Evolutionary conservation across 2,888 invertebrate species (phyloP).

Genomic region (Dusona sp.): DNA sequence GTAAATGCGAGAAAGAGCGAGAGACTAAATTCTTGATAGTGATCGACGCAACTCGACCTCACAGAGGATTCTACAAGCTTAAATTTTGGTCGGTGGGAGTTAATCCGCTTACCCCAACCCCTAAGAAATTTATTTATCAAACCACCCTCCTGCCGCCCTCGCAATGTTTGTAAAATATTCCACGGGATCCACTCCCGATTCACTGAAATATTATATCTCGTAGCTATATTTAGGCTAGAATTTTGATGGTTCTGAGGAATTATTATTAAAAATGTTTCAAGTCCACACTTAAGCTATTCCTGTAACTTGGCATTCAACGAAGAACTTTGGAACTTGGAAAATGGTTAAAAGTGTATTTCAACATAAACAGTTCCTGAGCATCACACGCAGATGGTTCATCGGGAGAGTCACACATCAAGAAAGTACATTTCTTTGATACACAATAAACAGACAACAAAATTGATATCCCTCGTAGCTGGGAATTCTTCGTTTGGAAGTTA

Average conservation of each 20-base stretch:
- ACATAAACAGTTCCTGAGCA: no score
- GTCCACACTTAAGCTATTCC: background rate
- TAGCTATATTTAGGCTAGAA: no score
- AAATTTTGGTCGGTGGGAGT: constrained; percentile 31
- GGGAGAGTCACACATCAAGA: no score
- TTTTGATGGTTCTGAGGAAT: no score
- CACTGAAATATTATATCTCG: background rate
- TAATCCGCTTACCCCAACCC: constrained; percentile 14
- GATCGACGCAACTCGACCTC: constrained; percentile 73
- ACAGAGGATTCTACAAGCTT: constrained; percentile 74
- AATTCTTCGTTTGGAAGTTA: no score
- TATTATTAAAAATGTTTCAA: background rate
- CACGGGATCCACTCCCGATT: background rate
- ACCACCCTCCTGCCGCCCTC: background rate
- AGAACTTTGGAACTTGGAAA: background rate
- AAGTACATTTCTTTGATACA: no score
- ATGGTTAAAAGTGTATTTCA: no score
- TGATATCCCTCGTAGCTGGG: no score
- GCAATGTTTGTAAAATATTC: background rate
- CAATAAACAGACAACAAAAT: no score
- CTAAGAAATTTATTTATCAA: constrained; percentile 2
- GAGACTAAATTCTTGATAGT: constrained; percentile 69
- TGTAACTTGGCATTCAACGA: background rate
- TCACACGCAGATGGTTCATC: no score
- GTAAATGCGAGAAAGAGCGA: constrained; percentile 69